A percentile compares a stretch with the other conserved stretches of the same genome.
Conservation (phyloP, 2,113 vertebrate species). For the Gambusia holbrooki region DNA sequence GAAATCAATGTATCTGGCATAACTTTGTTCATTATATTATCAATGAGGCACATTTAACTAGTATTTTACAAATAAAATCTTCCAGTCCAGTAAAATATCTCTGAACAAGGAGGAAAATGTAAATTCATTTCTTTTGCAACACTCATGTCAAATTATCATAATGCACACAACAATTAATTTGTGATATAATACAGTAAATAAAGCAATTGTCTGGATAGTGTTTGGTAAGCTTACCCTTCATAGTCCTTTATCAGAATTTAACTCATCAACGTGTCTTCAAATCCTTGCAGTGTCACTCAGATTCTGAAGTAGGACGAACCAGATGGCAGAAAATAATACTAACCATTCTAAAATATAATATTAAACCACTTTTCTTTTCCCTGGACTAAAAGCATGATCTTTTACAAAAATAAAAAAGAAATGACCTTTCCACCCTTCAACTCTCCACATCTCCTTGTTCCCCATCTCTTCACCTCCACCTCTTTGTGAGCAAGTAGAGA, state of each 20-base stretch:
- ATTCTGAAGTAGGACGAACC: neutral
- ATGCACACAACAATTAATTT: neutral
- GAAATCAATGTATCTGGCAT: too few species aligned
- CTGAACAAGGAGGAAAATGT: neutral
- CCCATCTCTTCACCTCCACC: constrained; percentile 32
- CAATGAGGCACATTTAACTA: too few species aligned
- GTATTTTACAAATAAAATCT: neutral
- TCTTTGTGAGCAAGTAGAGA: constrained; percentile 33
- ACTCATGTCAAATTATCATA: neutral
- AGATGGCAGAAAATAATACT: neutral
- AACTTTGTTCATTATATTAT: too few species aligned
- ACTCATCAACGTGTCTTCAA: neutral
- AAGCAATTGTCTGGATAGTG: neutral
- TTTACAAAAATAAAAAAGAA: too few species aligned
- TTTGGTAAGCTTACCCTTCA: neutral
- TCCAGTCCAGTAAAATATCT: neutral
- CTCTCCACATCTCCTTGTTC: constrained; percentile 10
- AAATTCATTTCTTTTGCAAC: neutral
- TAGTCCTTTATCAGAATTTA: neutral
- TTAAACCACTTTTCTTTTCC: neutral
- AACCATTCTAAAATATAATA: too few species aligned
- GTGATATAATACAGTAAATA: neutral
- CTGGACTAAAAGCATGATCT: too few species aligned
- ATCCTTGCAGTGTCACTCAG: neutral
- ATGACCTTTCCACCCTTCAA: too few species aligned